Base-by-base conservation (phyloP, 1,140 invertebrate species). In the Calycopis cecrops region DNA sequence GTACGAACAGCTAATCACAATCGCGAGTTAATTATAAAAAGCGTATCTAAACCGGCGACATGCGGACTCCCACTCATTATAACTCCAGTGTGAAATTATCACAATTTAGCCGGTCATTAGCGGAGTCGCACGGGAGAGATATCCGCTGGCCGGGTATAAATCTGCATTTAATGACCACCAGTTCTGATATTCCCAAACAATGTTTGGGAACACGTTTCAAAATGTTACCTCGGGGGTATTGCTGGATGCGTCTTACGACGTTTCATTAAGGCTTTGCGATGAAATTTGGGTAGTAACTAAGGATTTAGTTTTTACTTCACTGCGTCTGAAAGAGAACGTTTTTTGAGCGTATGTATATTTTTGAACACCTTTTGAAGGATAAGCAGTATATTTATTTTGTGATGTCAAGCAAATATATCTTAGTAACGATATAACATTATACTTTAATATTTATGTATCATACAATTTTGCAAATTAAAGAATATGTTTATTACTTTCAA, bases 31-130 rank as follows among this genome's bases (percentile, higher is more conserved):
- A 44, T 44, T 44, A 44, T 44, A 44, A 44, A 44, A 44, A 52
- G 21, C 37, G 21, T 52, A 48, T 52, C 51, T 56, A 60, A 63
- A 68, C 64, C 67, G 60, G 69, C 66, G 57, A 59, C 63, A 57
- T 59, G 61, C 56, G 65, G 55, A 59, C 57, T 60, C 57, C 59
- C 55, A 35, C 61, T 54, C 48, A 37, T 71, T 72, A 62, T 59
- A 71, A 81, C 71, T 83, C 69, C 58, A 79, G 76, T 58, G 21
- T 28, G 77, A 83, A 87, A 86, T 87, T 85, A 87, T 88, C 76
- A 83, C 84, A 85, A 86, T 88, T 88, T 85, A 82, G 79, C 57
- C 73, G 84, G 85, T 85, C 85, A 88, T 88, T 88, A 88, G 79
- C 71, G 73, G 71, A 75, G 78, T 85, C 85, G 81, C 85, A 55